Percentiles rank a stretch among this genome's conserved stretches.
Evolutionary conservation across 2,113 vertebrate genomes (phyloP).

Genomic region (Peromyscus leucopus): DNA sequence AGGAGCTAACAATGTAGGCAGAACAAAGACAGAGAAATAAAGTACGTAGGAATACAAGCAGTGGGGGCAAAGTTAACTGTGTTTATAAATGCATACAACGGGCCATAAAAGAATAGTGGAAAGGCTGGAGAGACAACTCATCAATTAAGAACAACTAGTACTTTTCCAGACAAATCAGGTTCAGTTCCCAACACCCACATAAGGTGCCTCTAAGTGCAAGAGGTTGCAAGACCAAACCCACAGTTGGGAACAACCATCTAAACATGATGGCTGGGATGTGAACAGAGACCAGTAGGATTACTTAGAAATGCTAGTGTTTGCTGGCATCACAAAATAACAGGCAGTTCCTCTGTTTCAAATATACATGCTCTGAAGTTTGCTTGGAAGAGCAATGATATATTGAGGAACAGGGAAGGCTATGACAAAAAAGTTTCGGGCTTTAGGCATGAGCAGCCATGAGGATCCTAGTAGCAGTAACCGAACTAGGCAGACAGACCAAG

Average conservation of each 20-base stretch:
- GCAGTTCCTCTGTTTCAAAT: not conserved
- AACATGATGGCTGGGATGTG: too few relatives aligned
- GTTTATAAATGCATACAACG: not conserved
- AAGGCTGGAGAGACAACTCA: not conserved
- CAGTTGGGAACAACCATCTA: not conserved
- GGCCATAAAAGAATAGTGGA: not conserved
- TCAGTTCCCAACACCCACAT: not conserved
- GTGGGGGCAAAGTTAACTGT: not conserved
- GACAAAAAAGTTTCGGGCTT: not conserved
- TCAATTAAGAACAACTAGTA: not conserved
- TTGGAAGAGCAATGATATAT: not conserved
- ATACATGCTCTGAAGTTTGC: not conserved
- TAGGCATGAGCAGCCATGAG: not conserved
- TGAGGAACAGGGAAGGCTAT: not conserved
- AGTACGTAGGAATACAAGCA: not conserved
- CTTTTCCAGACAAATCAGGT: not conserved
- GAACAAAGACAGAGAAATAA: not conserved
- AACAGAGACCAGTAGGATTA: not conserved
- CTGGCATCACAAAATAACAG: not conserved
- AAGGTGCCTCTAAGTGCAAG: not conserved
- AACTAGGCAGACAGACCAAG: not conserved
- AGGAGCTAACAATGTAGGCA: not conserved
- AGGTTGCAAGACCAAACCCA: not conserved
- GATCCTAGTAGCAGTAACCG: not conserved
- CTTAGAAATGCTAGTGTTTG: not conserved